These are phyloP conservation scores for Amorpha juglandis DNA, from an alignment of 2,888 invertebrate species.

Conservation along the genomic window DNA sequence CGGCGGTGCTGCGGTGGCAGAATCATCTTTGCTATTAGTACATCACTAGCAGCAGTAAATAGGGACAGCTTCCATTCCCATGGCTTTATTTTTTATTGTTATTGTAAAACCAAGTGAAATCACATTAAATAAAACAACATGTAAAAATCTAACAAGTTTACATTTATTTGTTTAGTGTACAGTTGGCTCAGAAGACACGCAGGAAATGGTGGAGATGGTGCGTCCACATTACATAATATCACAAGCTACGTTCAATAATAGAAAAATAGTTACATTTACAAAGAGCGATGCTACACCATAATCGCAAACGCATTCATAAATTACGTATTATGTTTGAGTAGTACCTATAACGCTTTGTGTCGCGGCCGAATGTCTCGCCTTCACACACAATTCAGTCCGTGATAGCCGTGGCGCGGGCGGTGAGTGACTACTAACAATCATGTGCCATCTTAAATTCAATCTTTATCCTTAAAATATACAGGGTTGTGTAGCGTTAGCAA, in stretches of 20 bases:
- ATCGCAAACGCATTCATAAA: constrained; percentile 10
- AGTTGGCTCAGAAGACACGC: neutral
- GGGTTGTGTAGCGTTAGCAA: too few species aligned
- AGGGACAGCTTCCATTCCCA: neutral
- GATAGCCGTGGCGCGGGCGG: too few species aligned
- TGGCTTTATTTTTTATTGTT: neutral
- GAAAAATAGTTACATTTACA: constrained; percentile 21
- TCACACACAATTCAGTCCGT: too few species aligned
- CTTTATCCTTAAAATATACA: too few species aligned
- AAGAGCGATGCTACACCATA: neutral
- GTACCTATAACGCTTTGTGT: neutral
- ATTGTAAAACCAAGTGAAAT: neutral
- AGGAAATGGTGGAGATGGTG: too few species aligned
- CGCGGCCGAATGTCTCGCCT: too few species aligned
- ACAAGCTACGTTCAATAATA: constrained; percentile 15
- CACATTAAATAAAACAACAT: neutral
- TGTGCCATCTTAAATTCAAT: too few species aligned
- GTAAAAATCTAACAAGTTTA: neutral
- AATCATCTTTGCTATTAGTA: too few species aligned
- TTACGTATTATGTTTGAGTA: neutral
- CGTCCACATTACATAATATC: neutral
- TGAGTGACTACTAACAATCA: too few species aligned
- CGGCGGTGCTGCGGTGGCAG: too few species aligned
- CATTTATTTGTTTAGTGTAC: constrained; percentile 1
- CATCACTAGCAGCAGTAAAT: too few species aligned